Evolutionary conservation across 2,888 invertebrate genomes (phyloP).

Genomic region (Ectobius pallidus): DNA sequence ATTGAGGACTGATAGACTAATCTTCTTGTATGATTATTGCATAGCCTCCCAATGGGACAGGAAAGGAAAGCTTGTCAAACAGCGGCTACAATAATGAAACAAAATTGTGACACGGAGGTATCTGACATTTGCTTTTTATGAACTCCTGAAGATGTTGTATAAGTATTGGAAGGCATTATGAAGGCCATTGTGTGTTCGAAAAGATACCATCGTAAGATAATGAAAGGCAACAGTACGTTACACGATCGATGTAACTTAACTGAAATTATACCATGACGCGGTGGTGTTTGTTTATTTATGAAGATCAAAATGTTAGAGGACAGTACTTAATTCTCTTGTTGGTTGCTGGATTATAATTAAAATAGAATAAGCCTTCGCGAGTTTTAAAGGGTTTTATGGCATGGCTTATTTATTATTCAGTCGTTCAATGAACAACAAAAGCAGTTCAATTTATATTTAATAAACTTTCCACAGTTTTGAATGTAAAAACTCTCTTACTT

Average conservation of each 20-base stretch:
- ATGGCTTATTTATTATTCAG: too few relatives aligned
- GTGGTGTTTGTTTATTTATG: not conserved
- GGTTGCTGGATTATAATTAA: not conserved
- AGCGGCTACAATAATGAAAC: constrained; percentile 14
- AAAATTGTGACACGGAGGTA: not conserved
- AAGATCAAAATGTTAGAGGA: not conserved
- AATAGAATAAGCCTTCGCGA: too few relatives aligned
- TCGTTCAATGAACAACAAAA: too few relatives aligned
- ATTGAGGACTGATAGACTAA: not conserved
- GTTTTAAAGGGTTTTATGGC: too few relatives aligned
- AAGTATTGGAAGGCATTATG: constrained; percentile 7
- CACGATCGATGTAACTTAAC: not conserved
- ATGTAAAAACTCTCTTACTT: too few relatives aligned
- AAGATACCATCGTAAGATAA: constrained; percentile 9
- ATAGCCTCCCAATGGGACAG: not conserved
- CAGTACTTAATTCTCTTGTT: not conserved
- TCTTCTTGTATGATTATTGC: not conserved
- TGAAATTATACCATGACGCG: not conserved
- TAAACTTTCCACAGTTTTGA: too few relatives aligned
- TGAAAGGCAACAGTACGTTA: not conserved
- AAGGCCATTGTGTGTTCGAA: not conserved
- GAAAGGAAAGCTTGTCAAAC: not conserved
- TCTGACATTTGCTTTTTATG: not conserved
- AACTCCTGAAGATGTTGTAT: not conserved
- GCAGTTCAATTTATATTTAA: too few relatives aligned